Percentiles rank a stretch among this genome's conserved stretches.
These are phyloP conservation scores for Azorinus chamasolen DNA, from an alignment of 2,888 invertebrate species.

Conservation along the genomic window DNA sequence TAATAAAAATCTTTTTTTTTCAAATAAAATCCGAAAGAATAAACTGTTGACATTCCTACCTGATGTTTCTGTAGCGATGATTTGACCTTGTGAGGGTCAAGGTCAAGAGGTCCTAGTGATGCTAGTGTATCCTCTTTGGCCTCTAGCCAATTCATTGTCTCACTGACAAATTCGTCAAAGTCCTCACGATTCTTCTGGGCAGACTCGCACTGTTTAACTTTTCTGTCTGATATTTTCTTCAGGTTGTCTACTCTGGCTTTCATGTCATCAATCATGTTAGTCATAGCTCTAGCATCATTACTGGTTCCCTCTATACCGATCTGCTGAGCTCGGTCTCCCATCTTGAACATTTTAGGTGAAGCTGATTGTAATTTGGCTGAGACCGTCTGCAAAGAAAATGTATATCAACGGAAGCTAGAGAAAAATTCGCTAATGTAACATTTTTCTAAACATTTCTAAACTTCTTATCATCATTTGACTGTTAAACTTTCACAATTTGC, in stretches of 20 bases:
- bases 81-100: constrained; percentile 76
- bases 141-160: constrained; percentile 78
- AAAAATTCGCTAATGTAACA: no score
- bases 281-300: constrained; percentile 89
- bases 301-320: constrained; percentile 96
- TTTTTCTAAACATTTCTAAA: no score
- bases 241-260: constrained; percentile 91
- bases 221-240: constrained; percentile 93
- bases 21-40: no score
- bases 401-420: no score
- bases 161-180: constrained; percentile 76
- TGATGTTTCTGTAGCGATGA: constrained; percentile 76
- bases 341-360: constrained; percentile 94
- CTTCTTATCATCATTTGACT: no score
- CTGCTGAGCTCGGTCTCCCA: constrained; percentile 96
- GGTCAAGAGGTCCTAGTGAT: constrained; percentile 70
- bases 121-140: constrained; percentile 75
- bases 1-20: no score
- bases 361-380: constrained; percentile 64
- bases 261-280: constrained; percentile 94
- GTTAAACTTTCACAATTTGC: no score
- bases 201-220: constrained; percentile 94
- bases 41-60: no score
- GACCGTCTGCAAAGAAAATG: constrained; percentile 56
- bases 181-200: constrained; percentile 76